Conservation (phyloP, 1,140 invertebrate genomes). For the Drosophila trapezifrons region DNA sequence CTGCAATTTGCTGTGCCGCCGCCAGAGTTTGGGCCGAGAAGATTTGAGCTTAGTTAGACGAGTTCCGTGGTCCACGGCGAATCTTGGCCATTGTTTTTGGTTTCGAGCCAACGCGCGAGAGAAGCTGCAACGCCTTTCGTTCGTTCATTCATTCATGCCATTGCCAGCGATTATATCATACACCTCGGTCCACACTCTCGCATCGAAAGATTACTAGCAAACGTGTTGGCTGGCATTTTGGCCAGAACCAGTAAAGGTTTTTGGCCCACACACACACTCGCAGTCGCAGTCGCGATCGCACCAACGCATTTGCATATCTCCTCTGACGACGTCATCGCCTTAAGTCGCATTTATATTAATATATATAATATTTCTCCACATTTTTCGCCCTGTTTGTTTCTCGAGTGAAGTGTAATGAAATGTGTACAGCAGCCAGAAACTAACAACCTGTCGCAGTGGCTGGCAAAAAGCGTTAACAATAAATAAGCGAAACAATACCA, state of each 20-base stretch:
- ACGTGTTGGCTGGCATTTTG: slow-evolving; percentile 77
- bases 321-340: slow-evolving; percentile 56
- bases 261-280: slow-evolving; percentile 48
- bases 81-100: slow-evolving; percentile 38
- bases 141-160: slow-evolving; percentile 68
- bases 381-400: slow-evolving; percentile 39
- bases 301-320: slow-evolving; percentile 47
- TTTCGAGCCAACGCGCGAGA: slow-evolving; percentile 36
- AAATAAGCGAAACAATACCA: slow-evolving; percentile 77
- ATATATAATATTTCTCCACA: slow-evolving; percentile 30
- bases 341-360: slow-evolving; percentile 28
- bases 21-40: slow-evolving; percentile 36
- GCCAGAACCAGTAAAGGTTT: slow-evolving; percentile 64
- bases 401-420: slow-evolving; percentile 73
- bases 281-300: slow-evolving; percentile 13
- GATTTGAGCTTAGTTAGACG: slow-evolving; percentile 46
- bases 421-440: slow-evolving; percentile 64
- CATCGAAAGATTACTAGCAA: too few species aligned
- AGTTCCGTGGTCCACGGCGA: slow-evolving; percentile 28
- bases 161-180: slow-evolving; percentile 71
- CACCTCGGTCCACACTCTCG: slow-evolving; percentile 17
- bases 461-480: slow-evolving; percentile 80
- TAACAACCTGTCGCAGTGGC: slow-evolving; percentile 78
- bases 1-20: slow-evolving; percentile 59
- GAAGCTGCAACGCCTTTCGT: slow-evolving; percentile 68